These are phyloP conservation scores for Meloidogyne floridensis DNA, from an alignment of 1,140 invertebrate species.

Conservation along the genomic window DNA sequence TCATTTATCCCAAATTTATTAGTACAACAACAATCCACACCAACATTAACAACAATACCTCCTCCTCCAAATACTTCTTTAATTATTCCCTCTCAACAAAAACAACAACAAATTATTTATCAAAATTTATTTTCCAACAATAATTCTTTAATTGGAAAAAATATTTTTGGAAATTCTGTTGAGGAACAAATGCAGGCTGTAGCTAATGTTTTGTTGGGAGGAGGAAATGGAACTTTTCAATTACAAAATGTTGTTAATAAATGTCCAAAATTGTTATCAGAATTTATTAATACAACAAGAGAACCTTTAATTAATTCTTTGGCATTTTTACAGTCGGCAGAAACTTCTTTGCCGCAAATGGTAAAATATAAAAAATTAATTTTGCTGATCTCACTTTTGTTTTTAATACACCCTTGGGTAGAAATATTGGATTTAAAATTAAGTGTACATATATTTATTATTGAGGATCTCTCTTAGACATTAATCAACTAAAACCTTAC, in stretches of 20 bases:
- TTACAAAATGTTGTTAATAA: neutral
- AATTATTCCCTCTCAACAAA: neutral
- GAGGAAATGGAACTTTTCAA: neutral
- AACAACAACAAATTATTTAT: neutral
- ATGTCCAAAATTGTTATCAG: slow-evolving; percentile 6
- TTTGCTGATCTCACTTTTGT: no score
- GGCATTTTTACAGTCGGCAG: neutral
- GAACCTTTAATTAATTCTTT: neutral
- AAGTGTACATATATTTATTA: no score
- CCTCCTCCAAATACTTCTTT: neutral
- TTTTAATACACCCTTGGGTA: no score
- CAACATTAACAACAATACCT: neutral
- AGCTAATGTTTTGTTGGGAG: neutral
- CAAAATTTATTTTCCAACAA: neutral
- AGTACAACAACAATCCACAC: neutral
- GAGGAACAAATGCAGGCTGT: neutral
- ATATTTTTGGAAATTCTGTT: neutral
- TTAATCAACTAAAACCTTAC: no score
- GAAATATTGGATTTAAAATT: no score
- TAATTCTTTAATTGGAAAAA: neutral
- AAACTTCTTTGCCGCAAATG: neutral
- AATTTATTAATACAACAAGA: slow-evolving; percentile 3
- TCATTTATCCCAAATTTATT: neutral
- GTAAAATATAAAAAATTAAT: neutral
- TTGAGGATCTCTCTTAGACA: no score